Evolutionary conservation across 2,888 invertebrate species (phyloP).

Genomic region (Phortica magna): DNA sequence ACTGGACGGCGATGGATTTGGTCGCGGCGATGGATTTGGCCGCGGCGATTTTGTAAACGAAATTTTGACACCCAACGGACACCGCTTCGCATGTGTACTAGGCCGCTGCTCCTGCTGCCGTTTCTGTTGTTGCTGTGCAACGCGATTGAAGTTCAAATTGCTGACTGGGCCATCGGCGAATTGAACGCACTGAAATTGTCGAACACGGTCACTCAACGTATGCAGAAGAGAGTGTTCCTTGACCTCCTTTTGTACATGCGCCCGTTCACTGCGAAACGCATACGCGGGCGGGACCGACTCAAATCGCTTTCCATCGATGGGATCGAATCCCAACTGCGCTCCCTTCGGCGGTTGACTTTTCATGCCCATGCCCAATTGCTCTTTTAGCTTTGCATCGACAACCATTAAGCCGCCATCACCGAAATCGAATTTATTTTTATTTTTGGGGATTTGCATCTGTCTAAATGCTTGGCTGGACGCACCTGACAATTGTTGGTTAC

Average conservation of each 20-base stretch:
- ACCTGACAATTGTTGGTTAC: constrained; percentile 39
- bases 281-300: neutral
- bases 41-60: neutral
- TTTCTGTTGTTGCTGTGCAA: neutral
- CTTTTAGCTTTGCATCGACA: constrained; percentile 52
- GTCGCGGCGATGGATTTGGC: neutral
- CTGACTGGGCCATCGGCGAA: constrained; percentile 58
- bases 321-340: neutral
- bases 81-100: too few relatives aligned
- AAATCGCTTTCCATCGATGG: neutral
- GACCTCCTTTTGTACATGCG: neutral
- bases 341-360: neutral
- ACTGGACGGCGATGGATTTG: neutral
- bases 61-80: neutral
- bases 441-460: too few relatives aligned
- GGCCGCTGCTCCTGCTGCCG: constrained; percentile 16
- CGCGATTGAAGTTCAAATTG: constrained; percentile 48
- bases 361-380: constrained; percentile 44
- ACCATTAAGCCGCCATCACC: constrained; percentile 49
- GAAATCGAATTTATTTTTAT: neutral
- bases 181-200: constrained; percentile 52
- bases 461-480: neutral
- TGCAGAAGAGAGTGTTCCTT: constrained; percentile 42
- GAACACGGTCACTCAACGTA: constrained; percentile 51
- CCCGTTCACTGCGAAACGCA: constrained; percentile 5